Base-by-base conservation (phyloP, 2,797 vertebrate genomes). In the Spea hammondii region DNA sequence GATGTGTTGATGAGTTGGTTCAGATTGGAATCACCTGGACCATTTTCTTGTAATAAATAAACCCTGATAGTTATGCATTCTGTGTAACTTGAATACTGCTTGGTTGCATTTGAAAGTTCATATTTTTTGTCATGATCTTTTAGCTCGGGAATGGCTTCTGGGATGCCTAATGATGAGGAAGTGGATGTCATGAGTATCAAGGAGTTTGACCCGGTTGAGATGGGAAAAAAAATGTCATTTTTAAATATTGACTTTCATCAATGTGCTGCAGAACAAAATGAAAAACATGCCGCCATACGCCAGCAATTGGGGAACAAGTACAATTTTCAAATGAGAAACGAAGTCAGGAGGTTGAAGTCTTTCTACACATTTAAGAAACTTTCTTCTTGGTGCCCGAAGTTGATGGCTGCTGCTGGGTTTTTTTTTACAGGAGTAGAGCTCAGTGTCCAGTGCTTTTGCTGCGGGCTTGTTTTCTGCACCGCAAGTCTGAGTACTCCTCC, bases 321-420 rank as follows among this genome's bases (percentile, higher is more conserved):
- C 62, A 85, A 85, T 17, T 8, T 73, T 10, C 5, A 62, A 10
- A 87, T 88, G 86, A 82, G 84, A 66, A 86, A 73, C 2, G 85
- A 89, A 53, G 67, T 50, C 13, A 78, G 57, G 13, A 65, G 86
- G 10, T 53, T 88, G 3, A 83, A 84, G 74, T 84, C 83, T 0
- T 88, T 88, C 45, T 51, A 74, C 13, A 53, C 57, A 8, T 78
- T 32, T 55, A 0, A 9, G 0, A 8, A 4, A 46, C 1, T 10
- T 5, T 83, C 78, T 4, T 45, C 59, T 0, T 82, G 74, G 76
- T 47, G 71, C 10, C 77, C 77, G 9, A 53, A 65, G 12, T 79
- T 82, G 76, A 80, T 83, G 83, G 83, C 78, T 12, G 44, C 60
- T 11, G 78, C 71, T 13, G 86, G 83, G 0, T 83, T 86, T 74